phyloP scores from a whole-genome alignment of 2,888 invertebrate genomes.

The Drosophila incognita region DNA sequence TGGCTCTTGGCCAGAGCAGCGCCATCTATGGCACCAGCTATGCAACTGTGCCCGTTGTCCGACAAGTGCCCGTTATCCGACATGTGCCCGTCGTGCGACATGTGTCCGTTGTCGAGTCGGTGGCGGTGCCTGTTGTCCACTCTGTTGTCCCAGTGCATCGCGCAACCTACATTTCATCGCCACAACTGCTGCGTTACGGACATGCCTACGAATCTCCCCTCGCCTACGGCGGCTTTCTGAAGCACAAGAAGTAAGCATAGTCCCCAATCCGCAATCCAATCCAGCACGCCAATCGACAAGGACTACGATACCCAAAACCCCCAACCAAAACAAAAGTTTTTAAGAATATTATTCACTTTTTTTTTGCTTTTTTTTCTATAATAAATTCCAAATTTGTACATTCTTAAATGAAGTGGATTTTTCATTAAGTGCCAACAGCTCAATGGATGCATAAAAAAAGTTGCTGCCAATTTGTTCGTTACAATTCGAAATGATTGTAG shows the following conservation, averaged over 20 bases:
- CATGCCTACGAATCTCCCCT: constrained; percentile 63
- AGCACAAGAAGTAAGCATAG: constrained; percentile 54
- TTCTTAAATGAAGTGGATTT: constrained; percentile 7
- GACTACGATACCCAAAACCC: neutral
- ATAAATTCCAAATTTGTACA: constrained; percentile 38
- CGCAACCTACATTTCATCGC: constrained; percentile 41
- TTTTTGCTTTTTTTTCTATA: constrained; percentile 16
- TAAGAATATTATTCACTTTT: constrained; percentile 18
- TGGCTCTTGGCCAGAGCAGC: constrained; percentile 72
- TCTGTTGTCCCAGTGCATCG: constrained; percentile 48
- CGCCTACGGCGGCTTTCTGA: constrained; percentile 63
- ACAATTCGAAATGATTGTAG: neutral
- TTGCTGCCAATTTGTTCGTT: neutral
- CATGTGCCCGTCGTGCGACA: constrained; percentile 45
- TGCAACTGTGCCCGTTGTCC: constrained; percentile 52
- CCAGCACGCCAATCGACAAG: neutral
- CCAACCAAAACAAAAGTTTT: neutral
- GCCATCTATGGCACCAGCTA: constrained; percentile 57
- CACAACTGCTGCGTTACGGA: constrained; percentile 49
- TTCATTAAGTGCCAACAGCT: neutral
- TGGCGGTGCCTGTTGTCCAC: constrained; percentile 52
- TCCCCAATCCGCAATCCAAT: neutral
- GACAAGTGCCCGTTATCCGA: constrained; percentile 42
- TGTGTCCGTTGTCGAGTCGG: constrained; percentile 49
- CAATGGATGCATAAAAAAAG: neutral